Conservation (phyloP, 2,888 invertebrate species). For the Drosophila mimica region DNA sequence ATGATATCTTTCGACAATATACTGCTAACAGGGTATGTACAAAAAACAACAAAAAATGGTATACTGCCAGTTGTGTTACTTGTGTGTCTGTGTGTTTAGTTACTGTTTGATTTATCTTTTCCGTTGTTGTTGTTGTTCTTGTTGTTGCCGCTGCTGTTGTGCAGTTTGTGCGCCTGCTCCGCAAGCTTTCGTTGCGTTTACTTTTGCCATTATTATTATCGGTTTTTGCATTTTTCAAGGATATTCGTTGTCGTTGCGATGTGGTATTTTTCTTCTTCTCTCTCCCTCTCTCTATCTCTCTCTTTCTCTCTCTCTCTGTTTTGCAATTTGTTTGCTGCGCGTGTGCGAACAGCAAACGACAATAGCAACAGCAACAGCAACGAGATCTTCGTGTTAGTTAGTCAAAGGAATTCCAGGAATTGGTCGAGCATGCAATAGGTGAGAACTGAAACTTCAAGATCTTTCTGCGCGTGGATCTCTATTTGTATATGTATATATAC, state of each 20-base stretch:
- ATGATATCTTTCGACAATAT: slow-evolving; percentile 14
- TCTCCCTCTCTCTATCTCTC: not conserved
- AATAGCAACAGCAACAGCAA: slow-evolving; percentile 18
- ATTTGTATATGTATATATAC: not conserved
- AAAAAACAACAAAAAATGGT: slow-evolving; percentile 26
- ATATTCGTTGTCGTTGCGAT: slow-evolving; percentile 70
- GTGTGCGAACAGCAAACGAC: slow-evolving; percentile 64
- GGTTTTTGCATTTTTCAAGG: slow-evolving; percentile 73
- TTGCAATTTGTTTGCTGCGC: slow-evolving; percentile 72
- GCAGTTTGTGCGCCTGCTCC: slow-evolving; percentile 64
- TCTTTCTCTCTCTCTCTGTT: slow-evolving; percentile 12
- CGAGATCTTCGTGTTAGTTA: slow-evolving; percentile 68
- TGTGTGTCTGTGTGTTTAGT: slow-evolving; percentile 61
- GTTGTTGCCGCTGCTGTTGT: slow-evolving; percentile 40
- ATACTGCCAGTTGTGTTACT: slow-evolving; percentile 40
- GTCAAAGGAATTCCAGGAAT: slow-evolving; percentile 79
- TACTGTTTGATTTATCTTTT: slow-evolving; percentile 82
- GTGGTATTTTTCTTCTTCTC: slow-evolving; percentile 2
- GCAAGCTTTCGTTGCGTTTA: slow-evolving; percentile 57
- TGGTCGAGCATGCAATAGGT: slow-evolving; percentile 65
- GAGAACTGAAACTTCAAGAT: slow-evolving; percentile 67
- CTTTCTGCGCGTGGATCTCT: slow-evolving; percentile 23
- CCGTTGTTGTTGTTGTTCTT: slow-evolving; percentile 60
- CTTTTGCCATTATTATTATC: slow-evolving; percentile 57
- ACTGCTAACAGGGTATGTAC: slow-evolving; percentile 32